These are phyloP conservation scores for Nasonia longicornis DNA, from an alignment of 1,140 invertebrate genomes.

Conservation along the genomic window DNA sequence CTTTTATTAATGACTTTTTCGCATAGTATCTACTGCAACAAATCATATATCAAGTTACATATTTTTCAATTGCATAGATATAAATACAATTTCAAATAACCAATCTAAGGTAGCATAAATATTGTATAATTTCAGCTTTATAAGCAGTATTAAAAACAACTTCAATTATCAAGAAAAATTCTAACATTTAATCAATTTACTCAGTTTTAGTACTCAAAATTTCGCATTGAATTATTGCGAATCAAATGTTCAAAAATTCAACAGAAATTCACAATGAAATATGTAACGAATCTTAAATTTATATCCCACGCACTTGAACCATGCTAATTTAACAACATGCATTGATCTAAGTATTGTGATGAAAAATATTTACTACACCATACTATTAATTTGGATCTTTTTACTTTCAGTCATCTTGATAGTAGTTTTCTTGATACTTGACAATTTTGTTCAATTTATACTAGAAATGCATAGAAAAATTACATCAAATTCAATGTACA, in stretches of 20 bases:
- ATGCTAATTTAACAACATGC: conserved; percentile 6
- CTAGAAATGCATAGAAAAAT: conserved; percentile 33
- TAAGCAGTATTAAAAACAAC: conserved; percentile 14
- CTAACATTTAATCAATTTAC: conserved; percentile 2
- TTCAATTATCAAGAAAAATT: conserved; percentile 33
- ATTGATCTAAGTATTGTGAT: neutral
- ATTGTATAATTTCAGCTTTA: conserved; percentile 20
- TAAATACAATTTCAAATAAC: conserved; percentile 29
- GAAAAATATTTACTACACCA: conserved; percentile 9
- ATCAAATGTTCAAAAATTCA: neutral
- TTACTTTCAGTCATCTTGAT: conserved; percentile 20
- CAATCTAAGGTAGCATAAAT: conserved; percentile 17
- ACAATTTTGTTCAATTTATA: conserved; percentile 23
- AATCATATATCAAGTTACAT: conserved; percentile 38
- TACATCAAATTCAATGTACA: conserved; percentile 37
- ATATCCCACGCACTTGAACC: neutral
- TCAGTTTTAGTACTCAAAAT: neutral
- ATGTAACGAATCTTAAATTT: conserved; percentile 10
- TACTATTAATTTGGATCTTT: neutral
- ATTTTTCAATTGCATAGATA: conserved; percentile 17
- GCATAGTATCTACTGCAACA: conserved; percentile 34
- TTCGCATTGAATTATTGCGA: neutral
- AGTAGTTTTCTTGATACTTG: conserved; percentile 16
- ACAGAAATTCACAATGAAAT: conserved; percentile 3
- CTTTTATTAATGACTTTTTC: conserved; percentile 40